Conservation (phyloP, 1,140 invertebrate genomes). For the Psix sp. region DNA sequence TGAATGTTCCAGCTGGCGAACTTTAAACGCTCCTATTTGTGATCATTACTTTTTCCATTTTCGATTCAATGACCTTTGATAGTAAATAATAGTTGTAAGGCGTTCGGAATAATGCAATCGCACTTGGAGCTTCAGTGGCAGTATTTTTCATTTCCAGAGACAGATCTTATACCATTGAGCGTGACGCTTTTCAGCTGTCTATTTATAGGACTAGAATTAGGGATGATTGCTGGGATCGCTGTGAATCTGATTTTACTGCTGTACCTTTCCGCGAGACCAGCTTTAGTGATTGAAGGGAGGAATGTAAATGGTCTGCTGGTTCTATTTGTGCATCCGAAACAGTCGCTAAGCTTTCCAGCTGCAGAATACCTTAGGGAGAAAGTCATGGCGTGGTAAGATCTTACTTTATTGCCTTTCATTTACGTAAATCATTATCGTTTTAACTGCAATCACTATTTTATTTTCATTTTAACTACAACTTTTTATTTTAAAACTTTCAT, state of each 20-base stretch:
- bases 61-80: too few species aligned
- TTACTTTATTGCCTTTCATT: conserved; percentile 25
- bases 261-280: conserved; percentile 82
- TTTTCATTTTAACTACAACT: background rate
- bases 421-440: too few species aligned
- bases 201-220: conserved; percentile 83
- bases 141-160: conserved; percentile 77
- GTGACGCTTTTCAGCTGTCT: conserved; percentile 81
- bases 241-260: conserved; percentile 82
- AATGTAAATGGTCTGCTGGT: conserved; percentile 66
- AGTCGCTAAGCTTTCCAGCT: conserved; percentile 82
- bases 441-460: conserved; percentile 2
- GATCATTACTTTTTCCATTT: background rate
- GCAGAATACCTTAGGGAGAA: conserved; percentile 81
- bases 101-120: too few species aligned
- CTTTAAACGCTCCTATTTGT: background rate
- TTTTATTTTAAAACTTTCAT: too few species aligned
- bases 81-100: too few species aligned
- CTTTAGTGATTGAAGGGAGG: conserved; percentile 76
- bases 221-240: conserved; percentile 83
- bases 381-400: conserved; percentile 73
- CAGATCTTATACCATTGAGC: conserved; percentile 81
- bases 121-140: too few species aligned
- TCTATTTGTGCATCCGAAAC: conserved; percentile 79
- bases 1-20: too few species aligned